These are phyloP conservation scores for Brachyalestes nurse DNA, from an alignment of 2,797 vertebrate genomes.

Conservation along the genomic window DNA sequence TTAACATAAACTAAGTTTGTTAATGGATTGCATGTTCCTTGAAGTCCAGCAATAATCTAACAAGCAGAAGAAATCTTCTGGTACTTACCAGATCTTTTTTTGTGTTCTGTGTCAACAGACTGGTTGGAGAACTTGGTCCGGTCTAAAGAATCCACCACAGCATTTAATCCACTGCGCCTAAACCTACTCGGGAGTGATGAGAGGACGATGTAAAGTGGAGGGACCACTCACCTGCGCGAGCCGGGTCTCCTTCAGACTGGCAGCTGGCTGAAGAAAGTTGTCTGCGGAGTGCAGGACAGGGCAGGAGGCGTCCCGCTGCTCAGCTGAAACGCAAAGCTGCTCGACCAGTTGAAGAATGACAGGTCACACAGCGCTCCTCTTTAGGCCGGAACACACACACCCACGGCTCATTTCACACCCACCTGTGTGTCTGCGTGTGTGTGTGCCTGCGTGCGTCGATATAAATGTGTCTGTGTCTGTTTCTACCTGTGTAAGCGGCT, in stretches of 20 bases:
- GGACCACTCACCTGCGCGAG: slow-evolving; percentile 69
- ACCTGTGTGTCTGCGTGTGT: slow-evolving; percentile 59
- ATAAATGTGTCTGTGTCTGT: too few species aligned
- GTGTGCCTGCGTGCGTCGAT: background rate
- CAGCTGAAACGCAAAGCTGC: slow-evolving; percentile 66
- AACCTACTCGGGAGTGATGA: background rate
- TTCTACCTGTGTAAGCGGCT: background rate
- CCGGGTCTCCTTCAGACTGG: slow-evolving; percentile 15
- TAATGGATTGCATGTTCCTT: background rate
- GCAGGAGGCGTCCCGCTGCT: slow-evolving; percentile 60
- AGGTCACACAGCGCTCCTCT: slow-evolving; percentile 43
- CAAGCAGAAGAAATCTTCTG: background rate
- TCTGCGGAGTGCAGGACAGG: slow-evolving; percentile 55
- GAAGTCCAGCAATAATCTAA: background rate
- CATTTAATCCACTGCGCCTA: background rate
- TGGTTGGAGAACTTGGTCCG: background rate
- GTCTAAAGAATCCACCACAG: background rate
- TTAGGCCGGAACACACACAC: slow-evolving; percentile 75
- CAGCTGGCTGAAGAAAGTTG: slow-evolving; percentile 42
- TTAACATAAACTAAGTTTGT: background rate
- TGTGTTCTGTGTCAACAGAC: background rate
- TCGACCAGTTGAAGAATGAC: slow-evolving; percentile 60
- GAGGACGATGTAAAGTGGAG: background rate
- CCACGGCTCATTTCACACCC: slow-evolving; percentile 54
- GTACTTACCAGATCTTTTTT: background rate